phyloP scores from a whole-genome alignment of 2,113 vertebrate genomes.

The Eira barbara region DNA sequence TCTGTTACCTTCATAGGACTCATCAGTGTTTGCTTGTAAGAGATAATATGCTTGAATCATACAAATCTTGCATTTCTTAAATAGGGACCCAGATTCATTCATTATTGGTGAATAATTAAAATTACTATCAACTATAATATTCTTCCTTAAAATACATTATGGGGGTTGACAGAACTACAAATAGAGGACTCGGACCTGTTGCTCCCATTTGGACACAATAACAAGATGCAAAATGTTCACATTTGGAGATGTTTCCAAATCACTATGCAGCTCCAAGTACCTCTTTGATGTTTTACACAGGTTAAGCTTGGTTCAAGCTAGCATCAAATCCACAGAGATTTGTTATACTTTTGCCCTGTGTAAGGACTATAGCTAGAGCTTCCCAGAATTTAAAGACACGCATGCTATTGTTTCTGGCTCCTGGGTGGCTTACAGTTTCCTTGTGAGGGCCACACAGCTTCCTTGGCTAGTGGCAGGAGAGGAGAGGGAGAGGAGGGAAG shows the following conservation, averaged over 20 bases:
- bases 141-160: conserved; percentile 12
- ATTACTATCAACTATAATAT: not conserved
- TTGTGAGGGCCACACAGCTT: not conserved
- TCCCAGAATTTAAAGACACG: conserved; percentile 7
- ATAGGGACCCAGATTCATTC: not conserved
- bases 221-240: not conserved
- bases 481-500: not conserved
- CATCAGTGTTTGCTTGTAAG: conserved; percentile 53
- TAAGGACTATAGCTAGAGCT: not conserved
- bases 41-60: conserved; percentile 48
- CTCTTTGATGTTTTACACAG: not conserved
- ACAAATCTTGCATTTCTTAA: conserved; percentile 46
- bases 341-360: not conserved
- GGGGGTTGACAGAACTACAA: conserved; percentile 2
- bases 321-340: not conserved
- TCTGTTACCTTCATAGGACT: conserved; percentile 31
- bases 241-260: not conserved
- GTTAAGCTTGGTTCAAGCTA: not conserved
- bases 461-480: not conserved
- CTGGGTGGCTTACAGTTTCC: not conserved
- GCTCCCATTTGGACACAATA: not conserved
- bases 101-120: conserved; percentile 51
- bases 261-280: not conserved
- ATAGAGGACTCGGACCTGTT: not conserved
- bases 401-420: not conserved